Evolutionary conservation across 1,140 invertebrate genomes (phyloP).

Genomic region (Sitobion miscanthi): DNA sequence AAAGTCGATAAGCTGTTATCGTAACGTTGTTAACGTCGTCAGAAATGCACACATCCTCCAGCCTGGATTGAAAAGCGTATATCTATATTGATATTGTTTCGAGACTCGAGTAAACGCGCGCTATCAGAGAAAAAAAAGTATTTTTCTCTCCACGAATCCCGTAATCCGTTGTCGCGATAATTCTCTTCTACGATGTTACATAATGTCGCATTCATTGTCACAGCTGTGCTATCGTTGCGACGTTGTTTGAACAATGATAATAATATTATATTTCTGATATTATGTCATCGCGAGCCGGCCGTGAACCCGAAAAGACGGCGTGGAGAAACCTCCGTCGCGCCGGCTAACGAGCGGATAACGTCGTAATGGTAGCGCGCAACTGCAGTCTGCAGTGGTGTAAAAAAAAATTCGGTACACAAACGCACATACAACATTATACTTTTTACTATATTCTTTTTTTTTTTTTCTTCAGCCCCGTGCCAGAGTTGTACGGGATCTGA

Average conservation of each 20-base stretch:
- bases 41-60: neutral
- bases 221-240: neutral
- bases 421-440: neutral
- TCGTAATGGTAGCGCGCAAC: neutral
- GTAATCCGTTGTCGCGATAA: neutral
- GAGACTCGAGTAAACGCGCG: neutral
- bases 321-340: neutral
- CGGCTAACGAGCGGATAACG: neutral
- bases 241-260: neutral
- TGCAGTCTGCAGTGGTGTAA: no score
- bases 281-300: neutral
- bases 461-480: neutral
- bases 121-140: no score
- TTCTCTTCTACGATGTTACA: neutral
- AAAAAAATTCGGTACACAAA: constrained; percentile 6
- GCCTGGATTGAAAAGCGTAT: neutral
- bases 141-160: neutral
- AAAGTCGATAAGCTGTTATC: neutral
- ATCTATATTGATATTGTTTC: neutral
- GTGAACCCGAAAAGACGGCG: neutral
- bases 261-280: neutral
- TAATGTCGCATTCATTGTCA: neutral
- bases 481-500: neutral
- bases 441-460: neutral
- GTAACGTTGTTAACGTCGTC: neutral